Evolutionary conservation across 2,888 invertebrate genomes (phyloP).

Genomic region (Drosophila percnosoma): DNA sequence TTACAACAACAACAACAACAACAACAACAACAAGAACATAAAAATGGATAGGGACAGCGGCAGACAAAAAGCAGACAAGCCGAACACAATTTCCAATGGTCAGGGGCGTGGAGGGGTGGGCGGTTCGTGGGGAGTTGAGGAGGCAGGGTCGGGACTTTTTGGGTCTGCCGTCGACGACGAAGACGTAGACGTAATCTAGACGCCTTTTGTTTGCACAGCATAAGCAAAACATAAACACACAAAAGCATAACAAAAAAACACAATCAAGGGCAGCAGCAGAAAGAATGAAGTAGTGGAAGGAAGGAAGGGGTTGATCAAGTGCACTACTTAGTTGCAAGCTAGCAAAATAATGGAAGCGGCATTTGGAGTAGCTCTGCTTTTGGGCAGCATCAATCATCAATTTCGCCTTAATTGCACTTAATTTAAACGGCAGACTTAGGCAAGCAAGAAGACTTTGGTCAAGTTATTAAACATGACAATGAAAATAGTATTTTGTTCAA

Average conservation of each 20-base stretch:
- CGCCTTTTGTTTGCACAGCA: slow-evolving; percentile 58
- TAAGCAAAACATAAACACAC: slow-evolving; percentile 42
- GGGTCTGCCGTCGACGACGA: slow-evolving; percentile 17
- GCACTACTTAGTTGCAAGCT: slow-evolving; percentile 23
- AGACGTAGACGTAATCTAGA: slow-evolving; percentile 71
- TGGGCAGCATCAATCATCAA: slow-evolving; percentile 39
- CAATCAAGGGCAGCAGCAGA: slow-evolving; percentile 23
- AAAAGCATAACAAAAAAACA: slow-evolving; percentile 19
- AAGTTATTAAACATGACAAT: neutral
- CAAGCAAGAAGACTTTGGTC: slow-evolving; percentile 11
- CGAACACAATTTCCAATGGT: slow-evolving; percentile 37
- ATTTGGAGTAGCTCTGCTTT: neutral
- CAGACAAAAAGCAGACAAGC: slow-evolving; percentile 66
- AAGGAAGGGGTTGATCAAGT: slow-evolving; percentile 37
- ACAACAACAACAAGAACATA: slow-evolving; percentile 1
- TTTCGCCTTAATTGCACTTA: slow-evolving; percentile 64
- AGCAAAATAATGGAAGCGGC: neutral
- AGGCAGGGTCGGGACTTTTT: slow-evolving; percentile 32
- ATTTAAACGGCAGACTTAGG: slow-evolving; percentile 61
- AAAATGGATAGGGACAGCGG: slow-evolving; percentile 35
- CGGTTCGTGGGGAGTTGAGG: slow-evolving; percentile 16
- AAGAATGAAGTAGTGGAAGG: neutral
- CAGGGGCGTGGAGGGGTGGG: slow-evolving; percentile 1
- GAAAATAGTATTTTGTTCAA: neutral
- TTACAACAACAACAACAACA: neutral